phyloP scores from a whole-genome alignment of 2,113 vertebrate genomes.

The Tretioscincus oriximinensis region DNA sequence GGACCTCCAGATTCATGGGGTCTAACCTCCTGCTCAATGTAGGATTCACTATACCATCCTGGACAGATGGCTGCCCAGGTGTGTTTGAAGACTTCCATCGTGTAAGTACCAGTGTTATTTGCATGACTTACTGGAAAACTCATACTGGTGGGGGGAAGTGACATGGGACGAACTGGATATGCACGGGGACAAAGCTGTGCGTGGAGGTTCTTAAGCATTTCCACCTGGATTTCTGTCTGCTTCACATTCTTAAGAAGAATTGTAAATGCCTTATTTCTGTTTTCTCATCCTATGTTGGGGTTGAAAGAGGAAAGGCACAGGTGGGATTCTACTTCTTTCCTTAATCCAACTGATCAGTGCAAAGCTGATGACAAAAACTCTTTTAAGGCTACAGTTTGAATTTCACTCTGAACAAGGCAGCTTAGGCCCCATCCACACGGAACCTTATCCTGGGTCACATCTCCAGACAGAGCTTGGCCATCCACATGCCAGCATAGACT shows the following conservation, averaged over 20 bases:
- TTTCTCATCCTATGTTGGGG: not conserved
- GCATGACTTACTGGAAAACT: rapidly evolving
- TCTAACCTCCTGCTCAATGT: too few species aligned
- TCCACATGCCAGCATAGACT: too few species aligned
- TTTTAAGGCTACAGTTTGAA: not conserved
- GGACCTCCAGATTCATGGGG: too few species aligned
- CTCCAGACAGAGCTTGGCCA: too few species aligned
- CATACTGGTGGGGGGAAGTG: not conserved
- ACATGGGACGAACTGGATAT: not conserved
- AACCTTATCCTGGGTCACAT: too few species aligned
- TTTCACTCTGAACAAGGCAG: not conserved
- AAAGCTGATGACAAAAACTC: not conserved
- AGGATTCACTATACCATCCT: too few species aligned
- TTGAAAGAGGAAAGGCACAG: not conserved
- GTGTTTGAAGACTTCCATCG: not conserved
- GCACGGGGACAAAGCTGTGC: not conserved
- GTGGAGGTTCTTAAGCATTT: too few species aligned
- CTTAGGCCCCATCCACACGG: too few species aligned
- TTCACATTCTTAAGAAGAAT: not conserved
- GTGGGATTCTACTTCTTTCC: too few species aligned
- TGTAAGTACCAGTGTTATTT: not conserved
- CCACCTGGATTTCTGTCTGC: not conserved
- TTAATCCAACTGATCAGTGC: not conserved
- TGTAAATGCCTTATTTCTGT: too few species aligned
- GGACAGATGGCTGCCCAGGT: too few species aligned